These are phyloP conservation scores for Elymnias hypermnestra DNA, from an alignment of 1,140 invertebrate species.

Conservation along the genomic window DNA sequence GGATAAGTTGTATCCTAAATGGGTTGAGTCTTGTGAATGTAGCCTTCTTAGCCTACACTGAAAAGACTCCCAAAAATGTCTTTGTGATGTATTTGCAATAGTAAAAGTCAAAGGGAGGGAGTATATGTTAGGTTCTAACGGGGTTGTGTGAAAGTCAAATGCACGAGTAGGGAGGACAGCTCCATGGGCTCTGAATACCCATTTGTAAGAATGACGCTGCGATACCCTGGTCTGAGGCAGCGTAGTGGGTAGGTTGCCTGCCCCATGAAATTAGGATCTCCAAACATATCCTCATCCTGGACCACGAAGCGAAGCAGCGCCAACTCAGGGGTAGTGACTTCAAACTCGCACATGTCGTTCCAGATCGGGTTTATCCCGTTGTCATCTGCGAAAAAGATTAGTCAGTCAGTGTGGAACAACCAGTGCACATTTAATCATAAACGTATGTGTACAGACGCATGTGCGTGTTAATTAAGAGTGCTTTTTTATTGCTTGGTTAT, in stretches of 20 bases:
- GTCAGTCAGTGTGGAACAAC: not conserved
- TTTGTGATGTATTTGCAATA: too few relatives aligned
- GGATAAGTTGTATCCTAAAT: too few relatives aligned
- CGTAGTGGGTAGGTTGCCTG: constrained; percentile 94
- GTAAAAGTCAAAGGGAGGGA: too few relatives aligned
- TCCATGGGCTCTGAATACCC: constrained; percentile 95
- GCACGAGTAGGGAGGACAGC: constrained; percentile 92
- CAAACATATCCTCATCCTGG: constrained; percentile 98
- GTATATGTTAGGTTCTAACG: too few relatives aligned
- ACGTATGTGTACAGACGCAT: too few relatives aligned
- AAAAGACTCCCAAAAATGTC: too few relatives aligned
- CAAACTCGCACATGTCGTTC: constrained; percentile 93
- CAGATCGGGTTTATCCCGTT: constrained; percentile 98
- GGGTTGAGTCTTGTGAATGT: too few relatives aligned
- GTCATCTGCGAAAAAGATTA: constrained; percentile 80
- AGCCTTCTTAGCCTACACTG: too few relatives aligned
- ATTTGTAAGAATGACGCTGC: constrained; percentile 94
- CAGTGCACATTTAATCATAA: too few relatives aligned
- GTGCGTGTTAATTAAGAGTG: too few relatives aligned
- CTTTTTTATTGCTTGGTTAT: too few relatives aligned
- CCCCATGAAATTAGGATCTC: constrained; percentile 97
- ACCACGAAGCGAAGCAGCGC: constrained; percentile 95
- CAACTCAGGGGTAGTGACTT: constrained; percentile 91
- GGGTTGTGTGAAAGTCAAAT: constrained; percentile 73
- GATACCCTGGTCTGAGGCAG: constrained; percentile 88